These are phyloP conservation scores for Ricordea florida DNA, from an alignment of 92 coral and sea anemone genomes.

Conservation along the genomic window DNA sequence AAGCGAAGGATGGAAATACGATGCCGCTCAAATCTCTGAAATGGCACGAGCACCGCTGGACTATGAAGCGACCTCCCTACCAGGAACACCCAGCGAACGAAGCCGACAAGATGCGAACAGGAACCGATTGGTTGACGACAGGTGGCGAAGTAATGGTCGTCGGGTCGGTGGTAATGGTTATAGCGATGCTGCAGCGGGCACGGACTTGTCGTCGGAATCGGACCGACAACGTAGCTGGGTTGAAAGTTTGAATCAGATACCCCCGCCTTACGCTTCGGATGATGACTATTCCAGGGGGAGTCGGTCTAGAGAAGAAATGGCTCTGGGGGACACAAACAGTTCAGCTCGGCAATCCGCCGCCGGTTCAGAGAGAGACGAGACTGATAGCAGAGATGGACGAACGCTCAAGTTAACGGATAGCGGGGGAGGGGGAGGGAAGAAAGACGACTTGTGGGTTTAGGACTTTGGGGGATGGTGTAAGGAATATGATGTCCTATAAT, in stretches of 20 bases:
- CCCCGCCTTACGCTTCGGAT: slow-evolving; percentile 82
- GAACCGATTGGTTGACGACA: slow-evolving; percentile 38
- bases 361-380: slow-evolving; percentile 25
- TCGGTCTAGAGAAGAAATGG: slow-evolving; percentile 37
- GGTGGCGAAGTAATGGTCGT: slow-evolving; percentile 16
- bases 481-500: background rate
- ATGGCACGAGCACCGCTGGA: slow-evolving; percentile 70
- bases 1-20: slow-evolving; percentile 81
- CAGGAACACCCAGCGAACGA: slow-evolving; percentile 69
- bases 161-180: slow-evolving; percentile 2
- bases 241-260: slow-evolving; percentile 64
- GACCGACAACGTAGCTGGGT: slow-evolving; percentile 73
- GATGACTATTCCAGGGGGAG: slow-evolving; percentile 48
- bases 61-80: slow-evolving; percentile 72
- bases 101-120: slow-evolving; percentile 32
- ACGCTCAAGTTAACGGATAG: slow-evolving; percentile 8
- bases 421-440: slow-evolving; percentile 38
- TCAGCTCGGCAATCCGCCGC: slow-evolving; percentile 24
- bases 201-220: slow-evolving; percentile 51
- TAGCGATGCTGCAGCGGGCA: slow-evolving; percentile 26
- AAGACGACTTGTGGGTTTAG: slow-evolving; percentile 38
- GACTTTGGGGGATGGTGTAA: background rate
- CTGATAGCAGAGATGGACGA: slow-evolving; percentile 3
- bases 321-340: slow-evolving; percentile 5
- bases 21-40: slow-evolving; percentile 41